Conservation (phyloP, 2,888 invertebrate species). For the Antheraea yamamai region DNA sequence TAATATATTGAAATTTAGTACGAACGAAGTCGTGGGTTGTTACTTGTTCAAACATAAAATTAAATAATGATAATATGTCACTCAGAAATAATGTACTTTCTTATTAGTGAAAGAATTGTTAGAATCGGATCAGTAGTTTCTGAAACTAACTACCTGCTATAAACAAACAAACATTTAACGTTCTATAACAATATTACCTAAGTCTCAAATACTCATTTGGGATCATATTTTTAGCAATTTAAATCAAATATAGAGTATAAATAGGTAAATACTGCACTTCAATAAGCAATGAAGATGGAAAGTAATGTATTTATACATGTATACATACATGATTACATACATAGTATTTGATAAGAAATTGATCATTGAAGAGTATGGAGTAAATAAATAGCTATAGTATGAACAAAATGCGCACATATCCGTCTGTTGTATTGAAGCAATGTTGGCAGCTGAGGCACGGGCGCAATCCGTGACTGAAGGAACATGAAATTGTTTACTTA, state of each 20-base stretch:
- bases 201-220: neutral
- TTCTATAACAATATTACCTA: neutral
- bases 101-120: no score
- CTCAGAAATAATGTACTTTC: no score
- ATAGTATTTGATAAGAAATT: neutral
- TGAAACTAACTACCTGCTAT: no score
- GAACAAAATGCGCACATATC: slow-evolving; percentile 25
- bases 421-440: slow-evolving; percentile 36
- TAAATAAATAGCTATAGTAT: neutral
- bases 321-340: no score
- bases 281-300: no score
- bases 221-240: neutral
- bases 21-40: no score
- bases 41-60: no score
- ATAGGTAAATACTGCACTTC: neutral
- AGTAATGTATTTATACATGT: no score
- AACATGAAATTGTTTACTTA: slow-evolving; percentile 62
- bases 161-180: no score
- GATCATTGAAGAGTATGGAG: neutral
- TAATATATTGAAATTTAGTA: no score
- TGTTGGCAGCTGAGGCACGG: slow-evolving; percentile 41
- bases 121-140: no score
- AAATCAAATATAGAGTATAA: neutral
- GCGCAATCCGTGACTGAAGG: slow-evolving; percentile 49
- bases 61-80: no score